A percentile compares a stretch with the other conserved stretches of the same genome.
phyloP scores from a whole-genome alignment of 2,797 vertebrate species.

The Microcaecilia unicolor region DNA sequence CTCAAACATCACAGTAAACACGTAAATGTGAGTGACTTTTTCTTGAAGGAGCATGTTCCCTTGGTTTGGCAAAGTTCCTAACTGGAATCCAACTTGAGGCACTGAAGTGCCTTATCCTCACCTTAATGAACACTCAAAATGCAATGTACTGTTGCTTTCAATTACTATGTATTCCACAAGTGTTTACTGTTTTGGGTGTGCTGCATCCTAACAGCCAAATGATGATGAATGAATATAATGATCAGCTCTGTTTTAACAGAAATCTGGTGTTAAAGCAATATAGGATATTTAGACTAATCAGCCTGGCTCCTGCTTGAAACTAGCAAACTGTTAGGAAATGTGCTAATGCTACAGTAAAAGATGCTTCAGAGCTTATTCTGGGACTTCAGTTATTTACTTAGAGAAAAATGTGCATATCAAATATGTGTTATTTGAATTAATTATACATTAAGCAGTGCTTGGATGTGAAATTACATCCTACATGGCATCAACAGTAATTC shows the following conservation, averaged over 20 bases:
- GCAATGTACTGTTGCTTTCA: constrained; percentile 50
- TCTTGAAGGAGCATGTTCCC: constrained; percentile 14
- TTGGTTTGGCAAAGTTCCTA: constrained; percentile 30
- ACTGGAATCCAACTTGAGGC: constrained; percentile 20
- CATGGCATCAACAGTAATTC: too few relatives aligned
- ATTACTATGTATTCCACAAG: constrained; percentile 41
- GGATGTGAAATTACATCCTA: constrained; percentile 7
- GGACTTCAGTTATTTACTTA: constrained; percentile 22
- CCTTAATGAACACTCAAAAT: constrained; percentile 45
- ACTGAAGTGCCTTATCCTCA: constrained; percentile 36
- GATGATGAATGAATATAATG: constrained; percentile 40
- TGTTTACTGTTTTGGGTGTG: constrained; percentile 45
- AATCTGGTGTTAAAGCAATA: constrained; percentile 33
- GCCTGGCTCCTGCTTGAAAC: constrained; percentile 25
- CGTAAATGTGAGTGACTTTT: neutral
- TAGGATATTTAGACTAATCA: constrained; percentile 42
- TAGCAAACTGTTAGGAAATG: constrained; percentile 39
- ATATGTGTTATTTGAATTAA: constrained; percentile 32
- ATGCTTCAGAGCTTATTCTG: constrained; percentile 14
- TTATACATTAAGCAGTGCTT: constrained; percentile 21
- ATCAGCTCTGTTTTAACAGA: constrained; percentile 35
- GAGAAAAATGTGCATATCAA: constrained; percentile 17
- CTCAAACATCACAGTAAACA: neutral
- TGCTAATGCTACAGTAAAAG: constrained; percentile 24
- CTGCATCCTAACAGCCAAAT: constrained; percentile 33